Evolutionary conservation across 2,888 invertebrate genomes (phyloP).

Genomic region (Dascillus cervinus): DNA sequence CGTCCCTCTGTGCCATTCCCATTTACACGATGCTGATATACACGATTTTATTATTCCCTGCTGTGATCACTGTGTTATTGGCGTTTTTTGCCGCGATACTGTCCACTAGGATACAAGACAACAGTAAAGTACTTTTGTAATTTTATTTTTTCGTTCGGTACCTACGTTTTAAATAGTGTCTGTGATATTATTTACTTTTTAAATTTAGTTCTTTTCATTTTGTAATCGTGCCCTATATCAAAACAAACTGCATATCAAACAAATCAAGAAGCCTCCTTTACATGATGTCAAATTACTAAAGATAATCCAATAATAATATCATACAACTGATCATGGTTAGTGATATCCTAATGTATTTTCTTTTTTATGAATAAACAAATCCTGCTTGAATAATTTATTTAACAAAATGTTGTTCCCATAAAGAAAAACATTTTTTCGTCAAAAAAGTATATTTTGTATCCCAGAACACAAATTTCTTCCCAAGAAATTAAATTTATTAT

Average conservation of each 20-base stretch:
- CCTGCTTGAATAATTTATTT: too few species aligned
- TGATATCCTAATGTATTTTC: conserved; percentile 15
- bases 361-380: conserved; percentile 14
- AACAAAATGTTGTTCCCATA: too few species aligned
- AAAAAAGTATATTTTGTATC: too few species aligned
- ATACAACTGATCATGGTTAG: conserved; percentile 14
- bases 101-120: conserved; percentile 38
- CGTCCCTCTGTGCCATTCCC: conserved; percentile 45
- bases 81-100: conserved; percentile 34
- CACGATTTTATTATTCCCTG: conserved; percentile 36
- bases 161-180: conserved; percentile 14
- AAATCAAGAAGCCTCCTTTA: conserved; percentile 11
- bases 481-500: too few species aligned
- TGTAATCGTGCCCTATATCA: too few species aligned
- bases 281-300: conserved; percentile 14
- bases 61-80: conserved; percentile 34
- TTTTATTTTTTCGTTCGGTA: background rate
- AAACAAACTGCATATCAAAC: conserved; percentile 15
- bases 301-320: conserved; percentile 14
- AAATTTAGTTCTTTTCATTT: background rate
- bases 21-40: conserved; percentile 36
- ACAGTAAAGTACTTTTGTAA: conserved; percentile 40
- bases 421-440: too few species aligned
- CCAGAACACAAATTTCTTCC: too few species aligned
- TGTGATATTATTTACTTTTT: conserved; percentile 23